Base-by-base conservation (phyloP, 1,140 invertebrate genomes). In the Trachelipus rathkii region DNA sequence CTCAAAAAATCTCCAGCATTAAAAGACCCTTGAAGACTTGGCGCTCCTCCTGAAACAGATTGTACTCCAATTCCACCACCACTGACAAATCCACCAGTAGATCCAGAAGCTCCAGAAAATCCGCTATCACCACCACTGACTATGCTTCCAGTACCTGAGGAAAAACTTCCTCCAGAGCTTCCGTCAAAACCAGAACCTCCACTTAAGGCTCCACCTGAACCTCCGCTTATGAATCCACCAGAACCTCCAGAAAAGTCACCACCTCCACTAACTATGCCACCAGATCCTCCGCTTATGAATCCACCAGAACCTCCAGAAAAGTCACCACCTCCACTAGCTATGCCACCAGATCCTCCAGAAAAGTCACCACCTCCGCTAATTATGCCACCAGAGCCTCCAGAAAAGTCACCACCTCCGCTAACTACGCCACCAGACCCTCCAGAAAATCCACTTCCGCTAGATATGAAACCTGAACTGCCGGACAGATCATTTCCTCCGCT, bases 261-360 rank as follows among this genome's bases (percentile, higher is more conserved):
- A 19, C 50, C 19, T 60, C 50, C 50, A 60, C 50, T 19, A 2
- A 60, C 8, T 1, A 60, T 4, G 2, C 11, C 11, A 60, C 50
- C 50, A 60, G 72, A 45, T 11, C 45, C 73, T 75, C 82, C 13
- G 21, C 77, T 15, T 72, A 60, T 15, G 11, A 19, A 1, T 15
- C 50, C 50, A 60, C 50, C 19, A 60, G 11, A 13, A 19, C 50
- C 19, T 13, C 50, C 50, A 19, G 19, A 11, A 82, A 83, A 68
- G 71, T 73, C 66, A 77, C 21, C 10, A 76, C 79, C 60, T 82
- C 83, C 72, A 81, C 82, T 19, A n/a, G n/a, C n/a, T 80, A 82
- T 13, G 78, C 78, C 10, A 72, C 45, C 72, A 53, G 11, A 33
- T 0, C 73, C 66, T 10, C 60, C 73, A 23, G n/a, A n/a, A 43